Percentiles rank a stretch among this genome's conserved stretches.
These are phyloP conservation scores for Anoncus sp. DNA, from an alignment of 2,888 invertebrate genomes.

Conservation along the genomic window DNA sequence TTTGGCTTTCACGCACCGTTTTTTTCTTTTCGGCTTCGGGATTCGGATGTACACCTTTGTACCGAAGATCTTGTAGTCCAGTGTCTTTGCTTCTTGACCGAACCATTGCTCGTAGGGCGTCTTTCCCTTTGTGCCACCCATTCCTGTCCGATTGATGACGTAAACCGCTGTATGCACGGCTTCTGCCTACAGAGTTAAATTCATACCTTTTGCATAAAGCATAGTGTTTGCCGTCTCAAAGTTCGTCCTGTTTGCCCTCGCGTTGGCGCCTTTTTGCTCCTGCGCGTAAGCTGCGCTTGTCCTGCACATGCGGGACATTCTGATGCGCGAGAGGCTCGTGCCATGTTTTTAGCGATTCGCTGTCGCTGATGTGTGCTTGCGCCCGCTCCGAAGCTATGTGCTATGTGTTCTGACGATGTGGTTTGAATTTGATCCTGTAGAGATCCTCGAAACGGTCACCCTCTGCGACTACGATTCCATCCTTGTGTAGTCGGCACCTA, in stretches of 20 bases:
- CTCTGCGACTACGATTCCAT: slow-evolving; percentile 26
- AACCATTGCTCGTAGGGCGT: slow-evolving; percentile 59
- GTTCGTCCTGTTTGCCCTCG: slow-evolving; percentile 74
- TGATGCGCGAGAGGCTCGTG: slow-evolving; percentile 27
- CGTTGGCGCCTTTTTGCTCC: slow-evolving; percentile 63
- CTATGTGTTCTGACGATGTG: no score
- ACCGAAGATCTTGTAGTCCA: slow-evolving; percentile 68
- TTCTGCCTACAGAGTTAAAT: slow-evolving; percentile 77
- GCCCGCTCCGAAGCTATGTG: neutral
- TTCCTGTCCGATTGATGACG: slow-evolving; percentile 74
- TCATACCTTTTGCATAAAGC: slow-evolving; percentile 61
- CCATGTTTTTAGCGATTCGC: slow-evolving; percentile 8
- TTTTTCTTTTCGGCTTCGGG: slow-evolving; percentile 70
- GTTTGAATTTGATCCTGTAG: slow-evolving; percentile 18
- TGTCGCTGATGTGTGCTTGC: neutral
- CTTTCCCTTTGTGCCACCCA: slow-evolving; percentile 68
- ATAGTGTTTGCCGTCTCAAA: slow-evolving; percentile 65
- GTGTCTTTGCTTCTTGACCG: slow-evolving; percentile 55
- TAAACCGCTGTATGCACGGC: slow-evolving; percentile 77
- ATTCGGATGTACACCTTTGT: slow-evolving; percentile 73
- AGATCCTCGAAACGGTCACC: slow-evolving; percentile 1
- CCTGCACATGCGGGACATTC: slow-evolving; percentile 18
- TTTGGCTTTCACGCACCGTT: slow-evolving; percentile 59
- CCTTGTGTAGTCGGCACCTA: slow-evolving; percentile 30
- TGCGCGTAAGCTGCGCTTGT: slow-evolving; percentile 55